phyloP scores from a whole-genome alignment of 2,797 vertebrate species.

The Potorous gilbertii region DNA sequence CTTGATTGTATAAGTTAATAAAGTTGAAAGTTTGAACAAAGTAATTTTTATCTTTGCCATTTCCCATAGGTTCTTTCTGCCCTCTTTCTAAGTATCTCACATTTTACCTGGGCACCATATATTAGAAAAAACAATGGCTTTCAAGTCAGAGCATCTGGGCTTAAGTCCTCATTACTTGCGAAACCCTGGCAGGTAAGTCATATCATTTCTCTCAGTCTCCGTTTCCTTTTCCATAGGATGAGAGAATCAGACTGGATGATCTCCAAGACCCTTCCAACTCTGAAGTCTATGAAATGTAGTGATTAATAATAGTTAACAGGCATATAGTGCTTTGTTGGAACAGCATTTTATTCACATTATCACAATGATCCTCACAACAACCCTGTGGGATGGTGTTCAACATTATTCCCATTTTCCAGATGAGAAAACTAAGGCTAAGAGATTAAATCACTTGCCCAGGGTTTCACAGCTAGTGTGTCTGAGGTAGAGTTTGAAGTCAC shows the following conservation, averaged over 20 bases:
- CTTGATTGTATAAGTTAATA: background rate
- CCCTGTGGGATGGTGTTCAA: background rate
- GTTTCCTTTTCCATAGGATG: background rate
- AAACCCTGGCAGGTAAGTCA: background rate
- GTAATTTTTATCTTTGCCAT: background rate
- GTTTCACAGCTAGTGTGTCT: background rate
- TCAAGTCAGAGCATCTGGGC: background rate
- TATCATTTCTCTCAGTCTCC: background rate
- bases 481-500: background rate
- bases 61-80: background rate
- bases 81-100: background rate
- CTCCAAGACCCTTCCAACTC: background rate
- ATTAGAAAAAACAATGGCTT: background rate
- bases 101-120: background rate
- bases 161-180: background rate
- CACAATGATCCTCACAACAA: background rate
- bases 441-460: background rate
- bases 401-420: background rate
- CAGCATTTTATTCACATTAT: background rate
- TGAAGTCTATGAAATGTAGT: background rate
- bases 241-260: background rate
- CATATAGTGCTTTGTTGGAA: background rate
- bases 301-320: background rate
- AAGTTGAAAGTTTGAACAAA: background rate
- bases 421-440: background rate